Evolutionary conservation across 1,140 invertebrate genomes (phyloP).

Genomic region (Acromyrmex charruanus): DNA sequence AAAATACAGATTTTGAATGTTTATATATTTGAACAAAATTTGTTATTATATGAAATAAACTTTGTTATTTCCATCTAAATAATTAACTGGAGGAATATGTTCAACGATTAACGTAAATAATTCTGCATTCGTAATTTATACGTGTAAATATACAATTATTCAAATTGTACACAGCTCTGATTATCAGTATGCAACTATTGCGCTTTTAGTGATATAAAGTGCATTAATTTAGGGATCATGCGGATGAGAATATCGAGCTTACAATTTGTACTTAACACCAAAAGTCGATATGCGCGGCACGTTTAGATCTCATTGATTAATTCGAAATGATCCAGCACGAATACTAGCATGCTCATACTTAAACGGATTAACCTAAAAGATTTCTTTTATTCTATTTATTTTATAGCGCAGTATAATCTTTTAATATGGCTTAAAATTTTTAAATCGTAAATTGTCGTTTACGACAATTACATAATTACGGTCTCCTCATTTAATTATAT

Average conservation of each 20-base stretch:
- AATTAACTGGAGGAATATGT: no score
- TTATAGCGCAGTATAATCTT: not conserved
- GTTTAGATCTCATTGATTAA: constrained; percentile 52
- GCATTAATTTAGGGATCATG: not conserved
- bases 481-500: not conserved
- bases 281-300: constrained; percentile 45
- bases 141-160: not conserved
- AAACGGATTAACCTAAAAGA: constrained; percentile 22
- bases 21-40: not conserved
- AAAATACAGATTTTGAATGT: not conserved
- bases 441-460: not conserved
- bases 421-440: not conserved
- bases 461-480: not conserved
- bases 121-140: not conserved
- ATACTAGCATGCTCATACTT: constrained; percentile 19
- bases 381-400: not conserved
- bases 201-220: not conserved
- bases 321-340: constrained; percentile 24
- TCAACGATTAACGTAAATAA: not conserved
- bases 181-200: not conserved
- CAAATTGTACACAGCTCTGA: not conserved
- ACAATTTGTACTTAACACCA: not conserved
- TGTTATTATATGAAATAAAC: not conserved
- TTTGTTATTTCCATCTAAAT: no score
- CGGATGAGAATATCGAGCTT: not conserved